Conservation (phyloP, 2,888 invertebrate species). For the Drosophila anomelani region DNA sequence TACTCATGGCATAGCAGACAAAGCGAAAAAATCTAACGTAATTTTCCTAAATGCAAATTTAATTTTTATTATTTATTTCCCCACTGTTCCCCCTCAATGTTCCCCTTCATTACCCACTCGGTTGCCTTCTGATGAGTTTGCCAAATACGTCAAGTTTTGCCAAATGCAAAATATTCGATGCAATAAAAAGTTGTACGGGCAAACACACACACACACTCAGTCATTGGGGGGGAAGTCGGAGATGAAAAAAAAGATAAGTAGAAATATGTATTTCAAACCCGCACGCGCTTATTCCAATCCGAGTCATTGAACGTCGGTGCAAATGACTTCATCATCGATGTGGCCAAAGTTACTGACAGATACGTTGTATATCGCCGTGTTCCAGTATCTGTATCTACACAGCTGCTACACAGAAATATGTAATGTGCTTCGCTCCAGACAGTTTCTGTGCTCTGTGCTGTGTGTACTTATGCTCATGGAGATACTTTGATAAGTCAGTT, state of each 20-base stretch:
- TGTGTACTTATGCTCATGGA: slow-evolving; percentile 3
- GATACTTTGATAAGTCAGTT: slow-evolving; percentile 17
- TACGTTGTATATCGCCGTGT: slow-evolving; percentile 39
- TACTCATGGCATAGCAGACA: slow-evolving; percentile 24
- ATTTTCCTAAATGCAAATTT: slow-evolving; percentile 52
- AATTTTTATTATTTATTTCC: slow-evolving; percentile 22
- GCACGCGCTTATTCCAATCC: slow-evolving; percentile 43
- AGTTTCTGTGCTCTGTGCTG: slow-evolving; percentile 7
- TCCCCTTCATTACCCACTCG: slow-evolving; percentile 3
- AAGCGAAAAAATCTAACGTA: slow-evolving; percentile 38
- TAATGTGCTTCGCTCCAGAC: slow-evolving; percentile 6
- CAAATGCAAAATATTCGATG: slow-evolving; percentile 47
- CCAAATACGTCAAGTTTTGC: slow-evolving; percentile 55
- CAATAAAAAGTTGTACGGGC: slow-evolving; percentile 44
- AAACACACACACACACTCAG: slow-evolving; percentile 4
- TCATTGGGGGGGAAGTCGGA: slow-evolving; percentile 6
- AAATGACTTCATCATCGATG: slow-evolving; percentile 19
- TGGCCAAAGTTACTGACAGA: slow-evolving; percentile 16
- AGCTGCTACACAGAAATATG: slow-evolving; percentile 39
- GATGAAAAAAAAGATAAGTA: slow-evolving; percentile 17
- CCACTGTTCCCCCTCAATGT: neutral
- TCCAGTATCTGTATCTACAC: slow-evolving; percentile 47
- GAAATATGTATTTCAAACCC: slow-evolving; percentile 27
- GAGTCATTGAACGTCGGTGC: slow-evolving; percentile 54
- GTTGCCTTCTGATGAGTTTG: slow-evolving; percentile 34